These are phyloP conservation scores for Zaprionus tsacasi DNA, from an alignment of 1,140 invertebrate genomes.

Conservation along the genomic window DNA sequence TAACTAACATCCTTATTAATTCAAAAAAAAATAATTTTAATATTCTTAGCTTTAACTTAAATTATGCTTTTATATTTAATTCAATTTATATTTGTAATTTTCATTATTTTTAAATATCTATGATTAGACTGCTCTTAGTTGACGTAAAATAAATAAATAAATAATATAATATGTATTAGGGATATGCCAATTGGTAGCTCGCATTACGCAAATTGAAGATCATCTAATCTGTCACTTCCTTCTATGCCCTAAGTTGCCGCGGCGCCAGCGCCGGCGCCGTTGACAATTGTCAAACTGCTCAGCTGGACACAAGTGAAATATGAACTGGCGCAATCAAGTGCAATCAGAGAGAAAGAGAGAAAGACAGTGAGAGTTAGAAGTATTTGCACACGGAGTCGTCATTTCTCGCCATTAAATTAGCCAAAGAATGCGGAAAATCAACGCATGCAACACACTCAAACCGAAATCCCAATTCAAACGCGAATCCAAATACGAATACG, in stretches of 20 bases:
- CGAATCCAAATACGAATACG: conserved; percentile 53
- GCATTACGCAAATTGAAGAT: not conserved
- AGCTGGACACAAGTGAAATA: conserved; percentile 49
- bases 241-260: not conserved
- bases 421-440: conserved; percentile 78
- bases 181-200: not conserved
- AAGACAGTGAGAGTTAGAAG: conserved; percentile 36
- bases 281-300: conserved; percentile 42
- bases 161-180: not conserved
- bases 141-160: too few relatives aligned
- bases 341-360: too few relatives aligned
- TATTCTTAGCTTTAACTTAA: too few relatives aligned
- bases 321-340: conserved; percentile 67
- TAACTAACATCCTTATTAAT: too few relatives aligned
- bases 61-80: too few relatives aligned
- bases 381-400: not conserved
- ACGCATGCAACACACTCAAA: conserved; percentile 47
- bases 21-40: too few relatives aligned
- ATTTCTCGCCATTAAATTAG: conserved; percentile 77
- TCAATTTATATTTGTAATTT: too few relatives aligned
- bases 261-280: conserved; percentile 70
- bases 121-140: too few relatives aligned
- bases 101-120: too few relatives aligned
- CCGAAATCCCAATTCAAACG: too few relatives aligned
- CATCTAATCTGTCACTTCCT: conserved; percentile 1